Conservation (phyloP, 2,113 vertebrate genomes). For the Eretmochelys imbricata region DNA sequence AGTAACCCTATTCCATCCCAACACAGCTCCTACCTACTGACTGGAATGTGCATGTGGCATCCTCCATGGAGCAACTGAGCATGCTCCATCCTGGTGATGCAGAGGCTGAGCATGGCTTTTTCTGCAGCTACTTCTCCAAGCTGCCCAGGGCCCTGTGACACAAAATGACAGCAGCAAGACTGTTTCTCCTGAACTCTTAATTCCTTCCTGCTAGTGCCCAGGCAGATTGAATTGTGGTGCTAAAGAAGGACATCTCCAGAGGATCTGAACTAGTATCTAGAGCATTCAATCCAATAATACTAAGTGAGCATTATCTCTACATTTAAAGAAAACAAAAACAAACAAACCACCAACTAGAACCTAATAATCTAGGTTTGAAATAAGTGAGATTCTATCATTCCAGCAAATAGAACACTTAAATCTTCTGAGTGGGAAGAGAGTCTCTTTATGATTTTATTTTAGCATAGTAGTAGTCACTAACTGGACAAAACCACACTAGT, state of each 20-base stretch:
- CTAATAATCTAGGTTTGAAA: neutral
- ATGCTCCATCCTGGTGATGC: too few species aligned
- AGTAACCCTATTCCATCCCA: too few species aligned
- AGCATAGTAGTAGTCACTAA: too few species aligned
- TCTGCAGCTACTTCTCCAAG: too few species aligned
- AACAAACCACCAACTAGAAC: neutral
- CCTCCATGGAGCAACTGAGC: too few species aligned
- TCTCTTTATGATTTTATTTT: neutral
- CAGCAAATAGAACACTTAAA: neutral
- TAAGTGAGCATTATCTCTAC: neutral
- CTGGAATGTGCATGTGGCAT: too few species aligned
- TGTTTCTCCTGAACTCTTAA: too few species aligned
- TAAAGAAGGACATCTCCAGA: neutral
- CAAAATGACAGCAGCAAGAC: too few species aligned
- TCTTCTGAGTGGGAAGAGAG: neutral
- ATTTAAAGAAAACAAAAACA: neutral
- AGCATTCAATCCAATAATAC: neutral
- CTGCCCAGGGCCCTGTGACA: too few species aligned
- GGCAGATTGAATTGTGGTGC: neutral
- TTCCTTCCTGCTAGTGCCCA: neutral
- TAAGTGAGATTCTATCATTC: neutral
- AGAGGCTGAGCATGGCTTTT: too few species aligned
- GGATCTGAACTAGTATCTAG: neutral
- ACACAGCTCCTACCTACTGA: too few species aligned
- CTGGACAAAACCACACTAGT: neutral